Evolutionary conservation across 2,797 vertebrate species (phyloP).

Genomic region (Nannoperca australis): DNA sequence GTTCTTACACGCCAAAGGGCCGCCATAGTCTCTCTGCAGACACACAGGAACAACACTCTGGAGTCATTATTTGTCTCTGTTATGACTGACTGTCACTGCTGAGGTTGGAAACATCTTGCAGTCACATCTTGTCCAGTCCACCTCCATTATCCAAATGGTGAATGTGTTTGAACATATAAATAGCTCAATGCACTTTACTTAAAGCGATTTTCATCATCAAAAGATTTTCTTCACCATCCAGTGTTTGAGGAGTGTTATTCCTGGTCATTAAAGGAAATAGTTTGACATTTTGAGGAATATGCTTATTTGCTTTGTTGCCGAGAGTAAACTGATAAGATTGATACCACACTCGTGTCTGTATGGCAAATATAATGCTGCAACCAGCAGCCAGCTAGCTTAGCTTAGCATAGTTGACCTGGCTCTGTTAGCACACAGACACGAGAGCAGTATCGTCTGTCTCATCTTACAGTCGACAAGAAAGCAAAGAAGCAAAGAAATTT

Average conservation of each 20-base stretch:
- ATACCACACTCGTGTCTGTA: background rate
- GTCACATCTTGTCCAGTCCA: constrained; percentile 69
- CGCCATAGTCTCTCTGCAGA: constrained; percentile 94
- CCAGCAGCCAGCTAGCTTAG: constrained; percentile 29
- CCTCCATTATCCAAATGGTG: constrained; percentile 67
- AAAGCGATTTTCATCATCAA: constrained; percentile 48
- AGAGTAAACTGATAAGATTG: constrained; percentile 10
- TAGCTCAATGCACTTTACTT: constrained; percentile 53
- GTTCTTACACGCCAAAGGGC: constrained; percentile 94
- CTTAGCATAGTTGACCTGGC: constrained; percentile 14
- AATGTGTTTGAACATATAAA: constrained; percentile 65
- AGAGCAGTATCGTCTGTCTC: background rate
- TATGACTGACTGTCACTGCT: constrained; percentile 80
- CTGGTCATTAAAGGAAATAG: constrained; percentile 15
- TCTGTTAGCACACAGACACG: background rate
- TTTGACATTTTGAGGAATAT: constrained; percentile 5
- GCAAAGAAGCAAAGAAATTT: background rate
- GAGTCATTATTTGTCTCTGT: constrained; percentile 78
- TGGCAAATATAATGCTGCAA: background rate
- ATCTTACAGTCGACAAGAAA: background rate
- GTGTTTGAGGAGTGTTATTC: constrained; percentile 13
- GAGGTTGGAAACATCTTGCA: constrained; percentile 78
- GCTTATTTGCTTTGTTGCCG: background rate
- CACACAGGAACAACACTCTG: constrained; percentile 70
- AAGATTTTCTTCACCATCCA: constrained; percentile 22